Percentiles rank a stretch among this genome's conserved stretches.
phyloP scores from a whole-genome alignment of 1,140 invertebrate species.

The Marisa cornuarietis region DNA sequence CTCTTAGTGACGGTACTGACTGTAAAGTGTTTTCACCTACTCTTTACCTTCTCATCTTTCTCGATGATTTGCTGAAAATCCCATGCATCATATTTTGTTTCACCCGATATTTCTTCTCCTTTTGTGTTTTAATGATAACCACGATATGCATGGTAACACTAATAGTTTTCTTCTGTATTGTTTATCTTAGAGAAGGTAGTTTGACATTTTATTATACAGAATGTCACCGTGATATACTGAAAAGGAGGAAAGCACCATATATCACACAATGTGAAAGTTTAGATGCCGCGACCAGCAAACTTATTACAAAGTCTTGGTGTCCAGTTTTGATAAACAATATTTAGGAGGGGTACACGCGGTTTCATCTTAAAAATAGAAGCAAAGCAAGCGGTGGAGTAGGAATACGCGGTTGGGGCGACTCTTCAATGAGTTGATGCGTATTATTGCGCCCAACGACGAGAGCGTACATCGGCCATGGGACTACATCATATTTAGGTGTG shows the following conservation, averaged over 20 bases:
- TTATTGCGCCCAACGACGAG: constrained; percentile 46
- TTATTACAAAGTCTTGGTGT: background rate
- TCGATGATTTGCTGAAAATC: too few species aligned
- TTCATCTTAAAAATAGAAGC: constrained; percentile 11
- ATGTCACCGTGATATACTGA: too few species aligned
- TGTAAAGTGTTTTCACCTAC: too few species aligned
- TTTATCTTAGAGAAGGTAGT: too few species aligned
- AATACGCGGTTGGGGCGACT: constrained; percentile 35
- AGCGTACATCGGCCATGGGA: constrained; percentile 33
- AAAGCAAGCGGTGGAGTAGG: constrained; percentile 39
- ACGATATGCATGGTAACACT: too few species aligned
- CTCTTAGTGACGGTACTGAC: too few species aligned
- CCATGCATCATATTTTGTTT: too few species aligned
- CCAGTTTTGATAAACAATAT: background rate
- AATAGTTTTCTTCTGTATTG: too few species aligned
- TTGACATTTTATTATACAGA: too few species aligned
- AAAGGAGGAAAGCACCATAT: background rate
- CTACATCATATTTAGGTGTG: constrained; percentile 36
- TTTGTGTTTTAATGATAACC: too few species aligned
- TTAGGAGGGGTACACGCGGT: constrained; percentile 17
- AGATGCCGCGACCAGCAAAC: background rate
- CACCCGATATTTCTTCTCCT: too few species aligned
- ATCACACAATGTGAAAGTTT: background rate
- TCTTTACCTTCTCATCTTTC: too few species aligned
- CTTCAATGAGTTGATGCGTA: constrained; percentile 38